phyloP scores from a whole-genome alignment of 1,140 invertebrate genomes.

The Schlechtendalia chinensis region DNA sequence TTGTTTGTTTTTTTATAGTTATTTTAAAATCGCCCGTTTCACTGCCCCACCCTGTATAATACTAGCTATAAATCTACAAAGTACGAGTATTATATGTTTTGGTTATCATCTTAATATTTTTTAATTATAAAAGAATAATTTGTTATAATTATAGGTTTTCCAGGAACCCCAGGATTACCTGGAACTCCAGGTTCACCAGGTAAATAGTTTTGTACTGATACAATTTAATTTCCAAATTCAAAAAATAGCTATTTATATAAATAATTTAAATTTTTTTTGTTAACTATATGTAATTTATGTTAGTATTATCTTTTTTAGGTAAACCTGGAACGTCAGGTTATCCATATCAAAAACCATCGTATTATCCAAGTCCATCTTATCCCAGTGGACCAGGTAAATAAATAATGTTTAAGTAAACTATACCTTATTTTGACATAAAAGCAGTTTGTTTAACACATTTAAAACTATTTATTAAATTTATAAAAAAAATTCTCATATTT shows the following conservation, averaged over 20 bases:
- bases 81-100: too few relatives aligned
- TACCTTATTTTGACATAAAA: neutral
- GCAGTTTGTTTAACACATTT: neutral
- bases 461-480: neutral
- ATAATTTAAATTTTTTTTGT: constrained; percentile 41
- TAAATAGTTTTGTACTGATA: constrained; percentile 49
- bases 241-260: too few relatives aligned
- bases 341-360: constrained; percentile 50
- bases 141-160: constrained; percentile 1
- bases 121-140: neutral
- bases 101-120: too few relatives aligned
- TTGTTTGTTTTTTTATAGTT: too few relatives aligned
- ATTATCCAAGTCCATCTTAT: constrained; percentile 48
- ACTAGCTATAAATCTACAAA: too few relatives aligned
- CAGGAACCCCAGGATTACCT: constrained; percentile 51
- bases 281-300: constrained; percentile 14
- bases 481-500: neutral
- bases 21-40: too few relatives aligned
- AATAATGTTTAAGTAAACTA: neutral
- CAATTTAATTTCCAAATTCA: too few relatives aligned
- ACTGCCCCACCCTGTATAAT: too few relatives aligned
- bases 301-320: neutral
- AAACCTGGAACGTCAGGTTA: constrained; percentile 53
- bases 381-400: constrained; percentile 4
- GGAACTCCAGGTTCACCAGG: constrained; percentile 53